A percentile compares a stretch with the other conserved stretches of the same genome.
phyloP scores from a whole-genome alignment of 2,888 invertebrate species.

The Temnothorax ravouxi region DNA sequence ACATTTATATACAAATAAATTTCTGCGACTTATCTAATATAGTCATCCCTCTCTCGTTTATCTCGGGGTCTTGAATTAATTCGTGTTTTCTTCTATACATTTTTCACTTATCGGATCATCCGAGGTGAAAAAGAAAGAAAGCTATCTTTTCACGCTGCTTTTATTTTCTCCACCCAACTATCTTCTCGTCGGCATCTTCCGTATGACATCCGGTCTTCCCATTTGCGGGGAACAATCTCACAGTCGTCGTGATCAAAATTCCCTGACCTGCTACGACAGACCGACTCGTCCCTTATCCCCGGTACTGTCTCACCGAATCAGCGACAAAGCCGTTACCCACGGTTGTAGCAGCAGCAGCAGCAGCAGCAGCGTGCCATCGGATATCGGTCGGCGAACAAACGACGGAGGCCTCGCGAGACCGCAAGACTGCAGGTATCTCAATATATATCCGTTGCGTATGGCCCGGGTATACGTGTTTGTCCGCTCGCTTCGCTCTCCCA shows the following conservation, averaged over 20 bases:
- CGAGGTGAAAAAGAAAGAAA: neutral
- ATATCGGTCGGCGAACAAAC: conserved; percentile 47
- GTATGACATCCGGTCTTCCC: neutral
- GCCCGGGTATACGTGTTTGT: conserved; percentile 22
- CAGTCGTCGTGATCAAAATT: conserved; percentile 38
- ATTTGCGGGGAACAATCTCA: conserved; percentile 42
- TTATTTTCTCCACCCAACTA: neutral
- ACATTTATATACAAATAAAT: conserved; percentile 26
- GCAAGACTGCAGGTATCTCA: conserved; percentile 47
- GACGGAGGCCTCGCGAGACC: conserved; percentile 53
- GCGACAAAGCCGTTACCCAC: conserved; percentile 33
- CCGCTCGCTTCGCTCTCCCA: neutral
- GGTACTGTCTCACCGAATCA: conserved; percentile 40
- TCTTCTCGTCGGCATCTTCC: neutral
- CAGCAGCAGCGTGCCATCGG: conserved; percentile 25
- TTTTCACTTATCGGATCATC: neutral
- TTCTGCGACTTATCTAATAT: neutral
- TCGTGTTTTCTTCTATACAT: neutral
- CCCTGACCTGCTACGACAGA: neutral
- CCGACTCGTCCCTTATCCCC: conserved; percentile 41
- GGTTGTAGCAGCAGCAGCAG: neutral
- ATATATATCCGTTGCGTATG: conserved; percentile 54
- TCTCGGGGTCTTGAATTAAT: neutral
- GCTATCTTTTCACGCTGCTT: neutral
- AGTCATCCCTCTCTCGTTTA: neutral